Base-by-base conservation (phyloP, 2,888 invertebrate genomes). In the Papilio elwesi region DNA sequence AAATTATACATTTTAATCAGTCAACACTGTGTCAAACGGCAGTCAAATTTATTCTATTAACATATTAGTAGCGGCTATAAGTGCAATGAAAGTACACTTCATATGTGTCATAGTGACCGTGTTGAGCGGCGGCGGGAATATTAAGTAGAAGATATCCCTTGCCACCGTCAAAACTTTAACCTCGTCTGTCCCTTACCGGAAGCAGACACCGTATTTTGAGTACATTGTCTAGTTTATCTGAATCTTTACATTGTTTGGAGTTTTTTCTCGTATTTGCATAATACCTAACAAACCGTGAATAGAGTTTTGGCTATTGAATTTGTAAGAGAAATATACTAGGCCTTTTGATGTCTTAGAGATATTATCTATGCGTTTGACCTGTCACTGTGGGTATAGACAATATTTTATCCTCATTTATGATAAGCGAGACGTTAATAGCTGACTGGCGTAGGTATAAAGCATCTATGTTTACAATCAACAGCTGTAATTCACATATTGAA, bases 151-250 rank as follows among this genome's bases (percentile, higher is more conserved):
- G 82, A 84, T 83, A 85, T 87, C 86, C 86, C 86, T 85, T 86
- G 86, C 83, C 85, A 82, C 85, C 83, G 86, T 84, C 86, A 86
- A 87, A 87, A 65, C 59, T 62, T 59, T 85, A 85, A 87, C 87
- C 86, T 85, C 85, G 87, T 85, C 83, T 83, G 84, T 80, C 85
- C 81, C 79, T 81, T 87, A 83, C 87, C 90, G 91, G 92, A 92
- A 90, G 88, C 87, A 79, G 83, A 80, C 83, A 84, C 82, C 85
- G 87, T 87, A 87, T 84, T 87, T 87, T 86, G 86, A 83, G 79
- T 78, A 79, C 85, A 88, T 91, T 90, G 90, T 91, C 85, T 87
- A 83, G 77, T 79, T 83, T 89, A 89, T 89, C 87, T 85, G 82
- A 82, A 86, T 86, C 84, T 87, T 85, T 85, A 83, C 86, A 83